Evolutionary conservation across 2,797 vertebrate species (phyloP).

Genomic region (Spheniscus humboldti): DNA sequence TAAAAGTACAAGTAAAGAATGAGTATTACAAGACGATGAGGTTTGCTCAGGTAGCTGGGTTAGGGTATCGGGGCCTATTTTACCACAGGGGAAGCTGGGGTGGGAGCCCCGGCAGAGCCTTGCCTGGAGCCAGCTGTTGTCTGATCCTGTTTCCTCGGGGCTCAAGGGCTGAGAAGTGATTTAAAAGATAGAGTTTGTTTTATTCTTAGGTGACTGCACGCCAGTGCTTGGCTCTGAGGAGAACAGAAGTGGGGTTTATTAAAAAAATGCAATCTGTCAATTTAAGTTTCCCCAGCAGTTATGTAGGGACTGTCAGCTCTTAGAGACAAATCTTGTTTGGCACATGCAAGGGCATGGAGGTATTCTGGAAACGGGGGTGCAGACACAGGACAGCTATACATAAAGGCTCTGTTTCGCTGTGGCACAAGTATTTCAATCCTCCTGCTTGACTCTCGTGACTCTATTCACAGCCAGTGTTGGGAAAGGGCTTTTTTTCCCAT

Average conservation of each 20-base stretch:
- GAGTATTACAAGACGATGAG: rapidly evolving
- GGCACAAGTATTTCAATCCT: background rate
- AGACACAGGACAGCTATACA: background rate
- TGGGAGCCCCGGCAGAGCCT: background rate
- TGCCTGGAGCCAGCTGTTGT: background rate
- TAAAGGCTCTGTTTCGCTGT: background rate
- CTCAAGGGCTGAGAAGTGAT: background rate
- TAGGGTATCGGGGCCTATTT: rapidly evolving
- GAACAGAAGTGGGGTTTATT: background rate
- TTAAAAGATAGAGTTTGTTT: background rate
- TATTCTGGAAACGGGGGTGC: background rate
- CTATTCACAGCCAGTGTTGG: background rate
- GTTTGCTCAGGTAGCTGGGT: background rate
- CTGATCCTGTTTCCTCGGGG: background rate
- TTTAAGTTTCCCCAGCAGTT: background rate
- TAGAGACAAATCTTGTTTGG: background rate
- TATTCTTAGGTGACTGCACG: background rate
- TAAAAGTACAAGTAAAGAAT: background rate
- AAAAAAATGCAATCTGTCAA: background rate
- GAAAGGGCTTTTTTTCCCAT: background rate
- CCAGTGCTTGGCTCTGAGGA: background rate
- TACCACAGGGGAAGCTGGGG: background rate
- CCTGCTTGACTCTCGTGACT: background rate
- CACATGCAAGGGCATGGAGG: background rate
- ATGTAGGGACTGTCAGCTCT: background rate